Evolutionary conservation across 2,888 invertebrate genomes (phyloP), one percentile per base, ranked within the genome.

Genomic region (Cosmia trapezina): DNA sequence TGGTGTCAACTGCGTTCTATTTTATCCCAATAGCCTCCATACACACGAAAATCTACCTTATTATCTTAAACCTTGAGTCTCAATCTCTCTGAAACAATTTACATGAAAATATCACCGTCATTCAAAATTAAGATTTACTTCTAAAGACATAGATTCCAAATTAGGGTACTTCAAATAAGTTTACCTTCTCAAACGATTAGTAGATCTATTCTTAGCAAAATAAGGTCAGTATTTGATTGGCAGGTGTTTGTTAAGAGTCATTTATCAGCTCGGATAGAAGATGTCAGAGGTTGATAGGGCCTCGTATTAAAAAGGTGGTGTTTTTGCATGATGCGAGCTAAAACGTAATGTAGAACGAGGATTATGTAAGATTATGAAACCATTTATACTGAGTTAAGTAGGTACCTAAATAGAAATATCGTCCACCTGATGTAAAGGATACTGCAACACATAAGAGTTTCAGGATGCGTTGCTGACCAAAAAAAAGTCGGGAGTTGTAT

Each of bases 231-330:
- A 84, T 85, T 79, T 57, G 67, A 61, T 59, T 70, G 74, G 62
- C 63, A 49, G 70, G 51, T 60, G 71, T 68, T 68, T 75, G 72
- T 70, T 80, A 75, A 70, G 76, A 83, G 86, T 90, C 89, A 91
- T 94, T 94, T 93, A 93, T 94, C 94, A 93, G 86, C 80, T 63
- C 71, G 91, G 93, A 93, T 94, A 90, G 90, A 80, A 90, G 90
- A 83, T 88, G 92, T 92, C 93, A 90, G 87, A 85, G 88, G 86
- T 83, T 89, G 92, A 91, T 92, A 91, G 83, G 83, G 81, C 75
- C 49, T 78, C 67, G 73, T 83, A 80, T 86, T 87, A 88, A 89
- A 91, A 91, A 91, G 88, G 91, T 88, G 89, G 86, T 87, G 86
- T 89, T 90, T 81, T 76, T 75, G 61, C 81, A 70, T 78, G 69